phyloP scores from a whole-genome alignment of 2,888 invertebrate genomes.

The Netelia virgata region DNA sequence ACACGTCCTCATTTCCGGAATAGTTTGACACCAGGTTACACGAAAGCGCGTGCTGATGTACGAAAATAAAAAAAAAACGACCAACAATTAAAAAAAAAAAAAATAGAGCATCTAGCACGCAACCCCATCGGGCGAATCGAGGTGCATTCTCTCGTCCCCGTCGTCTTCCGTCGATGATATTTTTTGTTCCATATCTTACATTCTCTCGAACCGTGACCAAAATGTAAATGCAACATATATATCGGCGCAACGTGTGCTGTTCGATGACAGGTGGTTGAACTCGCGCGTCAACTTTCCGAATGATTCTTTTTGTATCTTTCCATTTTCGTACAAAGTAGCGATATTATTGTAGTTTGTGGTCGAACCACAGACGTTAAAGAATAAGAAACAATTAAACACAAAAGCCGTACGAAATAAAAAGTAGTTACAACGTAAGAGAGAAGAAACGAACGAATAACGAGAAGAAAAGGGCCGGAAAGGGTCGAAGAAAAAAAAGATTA shows the following conservation, averaged over 20 bases:
- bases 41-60: neutral
- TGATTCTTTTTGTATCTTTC: neutral
- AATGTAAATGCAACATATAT: neutral
- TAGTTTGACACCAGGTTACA: too few relatives aligned
- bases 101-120: constrained; percentile 3
- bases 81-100: constrained; percentile 9
- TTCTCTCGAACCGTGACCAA: neutral
- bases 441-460: constrained; percentile 8
- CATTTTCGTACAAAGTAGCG: constrained; percentile 41
- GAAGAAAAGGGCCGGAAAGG: neutral
- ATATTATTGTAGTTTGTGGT: constrained; percentile 7
- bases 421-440: neutral
- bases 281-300: constrained; percentile 5
- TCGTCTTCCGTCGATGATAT: constrained; percentile 40
- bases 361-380: constrained; percentile 4
- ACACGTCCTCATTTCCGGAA: too few relatives aligned
- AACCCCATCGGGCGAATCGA: constrained; percentile 3
- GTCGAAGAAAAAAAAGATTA: too few relatives aligned
- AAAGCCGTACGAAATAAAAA: neutral
- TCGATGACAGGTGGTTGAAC: constrained; percentile 54
- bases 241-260: neutral
- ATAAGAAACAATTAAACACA: neutral
- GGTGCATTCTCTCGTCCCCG: constrained; percentile 28
- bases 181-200: constrained; percentile 12
- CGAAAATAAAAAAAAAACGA: constrained; percentile 7